Base-by-base conservation (phyloP, 2,888 invertebrate species). In the Carpatolechia fugitivella region DNA sequence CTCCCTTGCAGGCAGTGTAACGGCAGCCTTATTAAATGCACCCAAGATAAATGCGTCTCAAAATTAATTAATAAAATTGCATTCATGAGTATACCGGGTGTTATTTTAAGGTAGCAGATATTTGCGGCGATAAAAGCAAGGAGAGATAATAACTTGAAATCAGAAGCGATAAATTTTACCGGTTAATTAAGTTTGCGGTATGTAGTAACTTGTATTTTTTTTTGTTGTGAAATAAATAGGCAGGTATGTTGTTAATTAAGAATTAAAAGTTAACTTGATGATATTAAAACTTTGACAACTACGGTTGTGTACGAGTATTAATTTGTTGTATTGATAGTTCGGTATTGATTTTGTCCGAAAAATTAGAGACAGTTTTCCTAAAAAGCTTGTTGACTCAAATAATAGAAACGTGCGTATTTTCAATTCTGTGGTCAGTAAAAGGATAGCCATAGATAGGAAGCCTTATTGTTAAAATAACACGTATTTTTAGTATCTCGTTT, bases 11-110 rank as follows among this genome's bases (percentile, higher is more conserved):
- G 69, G 70, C 76, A 76, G 80, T 79, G 73, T 77, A 76, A 80
- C 76, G 77, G 78, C 72, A 72, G 14, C 69, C 84, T 83, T 83
- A 84, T 82, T 85, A 82, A 81, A 79, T 72, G 80, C 80, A 69
- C 75, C 70, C 68, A 79, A 87, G 85, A 85, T 85, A 81, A 85
- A 86, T 82, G 85, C 80, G 79, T 74, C 79, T 80, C 73, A 71
- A 82, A 84, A 85, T 85, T 85, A 86, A 86, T 87, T 85, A 86
- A 82, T 81, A 78, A 85, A 85, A 85, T 82, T 81, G 85, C 79
- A 80, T 78, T 72, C 71, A 69, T 76, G 76, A 78, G 74, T 78
- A 76, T 74, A 65, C 62, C 62, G 54, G 56, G 46, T 54, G 53
- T 47, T 47, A 47, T 52, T 46, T 40, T 48, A 31, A 44, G 40